A percentile compares a stretch with the other conserved stretches of the same genome.
Conservation (phyloP, 2,113 vertebrate genomes). For the Pomatorhinus ruficollis region DNA sequence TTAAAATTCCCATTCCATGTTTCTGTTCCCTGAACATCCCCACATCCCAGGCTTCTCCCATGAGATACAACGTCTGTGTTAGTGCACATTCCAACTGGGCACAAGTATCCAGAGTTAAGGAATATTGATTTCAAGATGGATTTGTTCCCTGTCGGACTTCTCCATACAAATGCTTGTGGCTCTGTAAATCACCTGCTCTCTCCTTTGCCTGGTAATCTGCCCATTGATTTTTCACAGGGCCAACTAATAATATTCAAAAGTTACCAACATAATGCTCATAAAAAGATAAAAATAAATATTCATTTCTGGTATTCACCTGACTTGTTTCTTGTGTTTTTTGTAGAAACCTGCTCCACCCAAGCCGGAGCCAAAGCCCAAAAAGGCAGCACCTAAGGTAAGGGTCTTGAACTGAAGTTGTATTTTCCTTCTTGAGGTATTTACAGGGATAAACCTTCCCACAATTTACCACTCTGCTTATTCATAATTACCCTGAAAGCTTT, state of each 20-base stretch:
- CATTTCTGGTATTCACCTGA: not conserved
- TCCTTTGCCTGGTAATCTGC: not conserved
- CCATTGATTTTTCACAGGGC: not conserved
- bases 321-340: not conserved
- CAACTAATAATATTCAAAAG: not conserved
- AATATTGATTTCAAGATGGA: not conserved
- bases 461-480: not conserved
- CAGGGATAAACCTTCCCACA: accelerated
- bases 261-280: not conserved
- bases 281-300: not conserved
- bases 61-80: not conserved
- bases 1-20: not conserved
- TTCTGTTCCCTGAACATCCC: not conserved
- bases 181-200: not conserved
- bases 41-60: accelerated
- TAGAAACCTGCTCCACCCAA: slow-evolving; percentile 83
- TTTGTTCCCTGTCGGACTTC: not conserved
- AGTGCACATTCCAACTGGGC: not conserved
- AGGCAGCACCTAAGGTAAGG: slow-evolving; percentile 85
- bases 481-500: not conserved
- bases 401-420: not conserved
- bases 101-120: not conserved
- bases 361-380: slow-evolving; percentile 88
- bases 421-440: not conserved
- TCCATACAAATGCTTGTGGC: not conserved